Evolutionary conservation across 2,113 vertebrate species (phyloP).

Genomic region (Prunella fulvescens): DNA sequence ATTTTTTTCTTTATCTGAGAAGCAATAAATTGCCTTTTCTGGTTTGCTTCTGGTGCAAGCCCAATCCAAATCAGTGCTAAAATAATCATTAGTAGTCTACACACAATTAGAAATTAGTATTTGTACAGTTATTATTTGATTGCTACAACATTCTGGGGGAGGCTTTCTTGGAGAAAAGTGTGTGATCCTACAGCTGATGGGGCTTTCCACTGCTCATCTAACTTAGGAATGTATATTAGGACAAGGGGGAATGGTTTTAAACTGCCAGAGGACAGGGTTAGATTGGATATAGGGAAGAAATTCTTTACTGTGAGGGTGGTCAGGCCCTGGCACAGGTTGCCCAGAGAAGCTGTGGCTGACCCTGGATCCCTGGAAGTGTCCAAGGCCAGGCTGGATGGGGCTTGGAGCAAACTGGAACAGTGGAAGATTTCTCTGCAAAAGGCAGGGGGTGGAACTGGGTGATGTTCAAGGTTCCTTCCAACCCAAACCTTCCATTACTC

Average conservation of each 20-base stretch:
- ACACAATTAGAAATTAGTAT: not conserved
- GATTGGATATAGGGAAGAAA: not conserved
- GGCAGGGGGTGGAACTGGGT: not conserved
- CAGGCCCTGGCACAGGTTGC: accelerated
- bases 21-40: not conserved
- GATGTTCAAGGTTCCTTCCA: not conserved
- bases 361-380: not conserved
- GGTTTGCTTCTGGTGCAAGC: not conserved
- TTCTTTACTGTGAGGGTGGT: accelerated
- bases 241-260: not conserved
- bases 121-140: not conserved
- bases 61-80: not conserved
- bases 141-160: not conserved
- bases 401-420: accelerated
- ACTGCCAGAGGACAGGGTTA: not conserved
- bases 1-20: not conserved
- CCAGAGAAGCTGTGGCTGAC: not conserved
- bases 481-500: not conserved
- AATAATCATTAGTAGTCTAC: not conserved
- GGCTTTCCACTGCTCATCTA: not conserved
- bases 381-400: accelerated
- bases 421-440: not conserved
- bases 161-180: not conserved
- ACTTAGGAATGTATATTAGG: not conserved
- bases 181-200: not conserved